Base-by-base conservation (phyloP, 2,888 invertebrate species). In the Ichneumoninae sp. region DNA sequence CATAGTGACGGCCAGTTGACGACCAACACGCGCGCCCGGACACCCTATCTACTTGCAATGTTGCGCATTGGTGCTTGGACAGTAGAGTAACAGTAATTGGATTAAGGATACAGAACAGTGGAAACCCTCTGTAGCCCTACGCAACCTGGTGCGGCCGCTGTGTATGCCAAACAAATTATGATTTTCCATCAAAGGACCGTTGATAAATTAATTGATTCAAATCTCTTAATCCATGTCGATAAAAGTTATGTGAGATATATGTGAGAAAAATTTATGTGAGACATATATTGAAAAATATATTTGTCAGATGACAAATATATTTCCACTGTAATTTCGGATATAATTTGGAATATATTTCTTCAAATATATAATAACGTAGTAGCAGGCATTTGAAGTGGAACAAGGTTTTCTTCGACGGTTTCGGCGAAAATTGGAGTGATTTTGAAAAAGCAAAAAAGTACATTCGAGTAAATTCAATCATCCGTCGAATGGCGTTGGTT, bases 31-130 rank as follows among this genome's bases (percentile, higher is more conserved):
- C 50, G 57, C 63, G 16, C 19, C 1, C 33, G 8, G 26, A 66
- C 26, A 50, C 54, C 77, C 73, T 65, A 79, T 79, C 74, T 82
- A 85, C 85, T 85, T 68, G 81, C 78, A 75, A 63, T 66, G 60
- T 50, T 44, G 40, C 65, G 16, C 60, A 13, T 68, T 71, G 69
- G 26, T 73, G 50, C 78, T 79, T 52, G 44, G 44, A 75, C 75
- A 79, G 78, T 52, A 50, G 74, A 70, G 78, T 73, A 81, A 79
- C 74, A 52, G 60, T 82, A 85, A 82, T 85, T 85, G 85, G 70
- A 85, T 79, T 66, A 57, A 70, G 74, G 69, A 57, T 65, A 75
- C 26, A 36, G 70, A 66, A 75, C 66, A 66, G 85, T 78, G 33
- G 78, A 70, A 77, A 81, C 68, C 69, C 57, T 70, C 70, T 36